These are phyloP conservation scores for Mixornis gularis DNA, from an alignment of 2,113 vertebrate species.

Conservation along the genomic window DNA sequence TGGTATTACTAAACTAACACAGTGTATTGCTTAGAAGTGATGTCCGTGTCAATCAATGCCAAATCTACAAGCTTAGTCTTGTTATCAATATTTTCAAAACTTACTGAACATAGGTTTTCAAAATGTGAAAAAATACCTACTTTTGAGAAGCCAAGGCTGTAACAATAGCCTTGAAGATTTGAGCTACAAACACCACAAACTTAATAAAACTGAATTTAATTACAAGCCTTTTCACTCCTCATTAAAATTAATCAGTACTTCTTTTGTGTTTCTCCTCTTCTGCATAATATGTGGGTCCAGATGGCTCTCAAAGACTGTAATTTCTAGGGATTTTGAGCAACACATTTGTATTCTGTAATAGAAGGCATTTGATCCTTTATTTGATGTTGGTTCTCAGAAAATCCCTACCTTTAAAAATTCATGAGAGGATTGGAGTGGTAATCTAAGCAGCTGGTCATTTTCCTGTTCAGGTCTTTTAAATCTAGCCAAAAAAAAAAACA, in stretches of 20 bases:
- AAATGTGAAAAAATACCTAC: background rate
- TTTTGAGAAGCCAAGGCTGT: background rate
- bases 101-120: background rate
- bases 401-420: slow-evolving; percentile 64
- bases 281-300: slow-evolving; percentile 41
- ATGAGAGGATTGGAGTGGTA: slow-evolving; percentile 58
- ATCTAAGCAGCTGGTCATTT: slow-evolving; percentile 65
- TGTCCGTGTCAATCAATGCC: background rate
- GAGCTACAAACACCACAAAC: slow-evolving; percentile 7
- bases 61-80: background rate
- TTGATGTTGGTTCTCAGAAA: slow-evolving; percentile 59
- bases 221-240: slow-evolving; percentile 42
- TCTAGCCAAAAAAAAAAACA: background rate
- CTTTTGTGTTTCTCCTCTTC: slow-evolving; percentile 41
- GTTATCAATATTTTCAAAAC: background rate
- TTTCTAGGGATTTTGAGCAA: slow-evolving; percentile 59
- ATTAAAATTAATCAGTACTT: slow-evolving; percentile 62
- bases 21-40: background rate
- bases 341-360: slow-evolving; percentile 56
- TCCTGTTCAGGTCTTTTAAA: slow-evolving; percentile 49
- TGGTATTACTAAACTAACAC: slow-evolving; percentile 10
- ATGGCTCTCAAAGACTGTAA: slow-evolving; percentile 58
- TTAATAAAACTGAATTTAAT: slow-evolving; percentile 47
- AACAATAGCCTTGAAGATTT: background rate
- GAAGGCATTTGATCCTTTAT: slow-evolving; percentile 60